Conservation (phyloP, 2,888 invertebrate species). For the Heliconius erato region DNA sequence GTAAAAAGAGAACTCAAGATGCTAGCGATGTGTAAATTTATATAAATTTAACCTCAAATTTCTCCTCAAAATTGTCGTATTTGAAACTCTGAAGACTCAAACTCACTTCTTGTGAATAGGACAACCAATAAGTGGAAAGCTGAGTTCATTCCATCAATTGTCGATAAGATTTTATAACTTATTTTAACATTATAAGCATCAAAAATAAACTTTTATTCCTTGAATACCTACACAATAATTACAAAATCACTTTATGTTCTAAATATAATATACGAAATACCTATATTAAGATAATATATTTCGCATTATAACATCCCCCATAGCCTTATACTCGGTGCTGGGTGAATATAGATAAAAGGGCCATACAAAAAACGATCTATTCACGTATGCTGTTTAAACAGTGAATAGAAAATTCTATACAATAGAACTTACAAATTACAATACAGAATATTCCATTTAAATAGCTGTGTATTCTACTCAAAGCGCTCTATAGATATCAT, state of each 20-base stretch:
- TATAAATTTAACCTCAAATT: not conserved
- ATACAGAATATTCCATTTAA: slow-evolving; percentile 81
- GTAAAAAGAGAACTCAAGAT: no score
- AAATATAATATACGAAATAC: not conserved
- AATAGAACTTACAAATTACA: slow-evolving; percentile 76
- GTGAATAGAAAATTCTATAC: slow-evolving; percentile 76
- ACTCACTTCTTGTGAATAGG: not conserved
- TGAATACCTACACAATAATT: not conserved
- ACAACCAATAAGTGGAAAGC: slow-evolving; percentile 4
- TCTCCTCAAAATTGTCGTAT: not conserved
- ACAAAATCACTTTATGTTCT: not conserved
- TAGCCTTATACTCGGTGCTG: not conserved
- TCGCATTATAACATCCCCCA: not conserved
- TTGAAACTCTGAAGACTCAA: not conserved
- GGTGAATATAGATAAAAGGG: slow-evolving; percentile 53
- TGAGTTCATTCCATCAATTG: not conserved
- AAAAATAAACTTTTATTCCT: not conserved
- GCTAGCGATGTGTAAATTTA: not conserved
- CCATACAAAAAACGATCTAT: slow-evolving; percentile 54
- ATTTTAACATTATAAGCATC: not conserved
- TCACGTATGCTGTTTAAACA: slow-evolving; percentile 73
- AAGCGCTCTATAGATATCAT: slow-evolving; percentile 74
- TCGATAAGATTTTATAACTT: not conserved
- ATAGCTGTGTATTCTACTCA: slow-evolving; percentile 79
- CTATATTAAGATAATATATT: not conserved